A percentile compares a stretch with the other conserved stretches of the same genome.
Conservation (phyloP, 1,140 invertebrate genomes). For the Leptopilina boulardi region DNA sequence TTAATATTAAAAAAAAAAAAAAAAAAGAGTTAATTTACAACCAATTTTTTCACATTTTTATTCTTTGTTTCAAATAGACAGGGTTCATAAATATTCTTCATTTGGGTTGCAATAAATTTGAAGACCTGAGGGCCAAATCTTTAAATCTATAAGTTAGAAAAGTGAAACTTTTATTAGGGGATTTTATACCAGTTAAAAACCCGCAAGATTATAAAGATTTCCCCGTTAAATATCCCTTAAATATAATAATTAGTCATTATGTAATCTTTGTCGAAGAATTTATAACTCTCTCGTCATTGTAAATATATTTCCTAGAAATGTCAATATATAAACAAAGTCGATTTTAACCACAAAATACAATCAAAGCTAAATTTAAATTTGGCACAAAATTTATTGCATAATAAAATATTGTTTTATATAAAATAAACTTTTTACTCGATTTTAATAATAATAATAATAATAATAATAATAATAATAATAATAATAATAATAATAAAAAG, state of each 20-base stretch:
- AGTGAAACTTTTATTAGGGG: background rate
- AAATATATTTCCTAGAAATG: constrained; percentile 3
- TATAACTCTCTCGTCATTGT: background rate
- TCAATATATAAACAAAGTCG: background rate
- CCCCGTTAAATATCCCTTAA: background rate
- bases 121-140: background rate
- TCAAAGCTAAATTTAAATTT: background rate
- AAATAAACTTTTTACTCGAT: too few species aligned
- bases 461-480: background rate
- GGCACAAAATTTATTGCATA: too few species aligned
- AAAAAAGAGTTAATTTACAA: too few species aligned
- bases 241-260: background rate
- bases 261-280: background rate
- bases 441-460: background rate
- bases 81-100: background rate
- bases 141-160: background rate
- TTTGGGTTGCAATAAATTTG: background rate
- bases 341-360: background rate
- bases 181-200: background rate
- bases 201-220: background rate
- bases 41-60: too few species aligned
- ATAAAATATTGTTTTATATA: too few species aligned
- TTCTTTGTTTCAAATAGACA: background rate
- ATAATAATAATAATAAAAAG: constrained; percentile 1
- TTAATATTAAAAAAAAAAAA: background rate